Evolutionary conservation across 2,113 vertebrate species (phyloP), one percentile per base, ranked within the genome.

Genomic region (Reinhardtius hippoglossoides): DNA sequence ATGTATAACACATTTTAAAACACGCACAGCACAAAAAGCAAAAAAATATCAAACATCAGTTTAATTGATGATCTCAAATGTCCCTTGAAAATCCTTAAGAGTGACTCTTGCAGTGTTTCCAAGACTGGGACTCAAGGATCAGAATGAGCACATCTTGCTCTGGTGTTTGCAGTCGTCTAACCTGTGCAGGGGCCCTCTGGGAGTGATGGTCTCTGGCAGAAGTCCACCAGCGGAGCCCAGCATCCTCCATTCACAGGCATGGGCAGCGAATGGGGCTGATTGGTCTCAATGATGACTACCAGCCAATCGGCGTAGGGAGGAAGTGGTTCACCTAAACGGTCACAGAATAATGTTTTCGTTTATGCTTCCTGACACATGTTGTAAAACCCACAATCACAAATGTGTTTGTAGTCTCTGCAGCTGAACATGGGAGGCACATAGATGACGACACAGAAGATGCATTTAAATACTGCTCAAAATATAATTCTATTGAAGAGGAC

Each of bases 151-250:
- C 1, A 48, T 55, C 58, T 44, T 44, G 14, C 15, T 18, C 44
- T 48, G 5, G n/a, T 57, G 40, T 10, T 40, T 13, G 13, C 8
- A 42, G 5, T 5, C 42, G 55, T 55, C 83, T 92, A 55, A 99
- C 98, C 98, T 97, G 67, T 99, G 97, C 71, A 99, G 95, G 0
- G 98, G 97, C 67, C 96, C 97, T 20, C 96, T 93, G 1, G 97
- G 96, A 37, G 96, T 96, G 91, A 97, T 94, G 78, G 97, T 99
- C 88, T 99, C 98, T 18, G 98, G 97, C 67, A 99, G 93, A 66
- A 99, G 93, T 99, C 98, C 72, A 99, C 97, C 68, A 99, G 93
- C 0, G 97, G 98, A 27, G 97, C 97, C 98, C 98, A 99, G 27
- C 97, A 98, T 2, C 97, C 97, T 80, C 97, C 97, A 14, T 95